phyloP scores from a whole-genome alignment of 2,888 invertebrate genomes.

The Pristionchus arcanus region DNA sequence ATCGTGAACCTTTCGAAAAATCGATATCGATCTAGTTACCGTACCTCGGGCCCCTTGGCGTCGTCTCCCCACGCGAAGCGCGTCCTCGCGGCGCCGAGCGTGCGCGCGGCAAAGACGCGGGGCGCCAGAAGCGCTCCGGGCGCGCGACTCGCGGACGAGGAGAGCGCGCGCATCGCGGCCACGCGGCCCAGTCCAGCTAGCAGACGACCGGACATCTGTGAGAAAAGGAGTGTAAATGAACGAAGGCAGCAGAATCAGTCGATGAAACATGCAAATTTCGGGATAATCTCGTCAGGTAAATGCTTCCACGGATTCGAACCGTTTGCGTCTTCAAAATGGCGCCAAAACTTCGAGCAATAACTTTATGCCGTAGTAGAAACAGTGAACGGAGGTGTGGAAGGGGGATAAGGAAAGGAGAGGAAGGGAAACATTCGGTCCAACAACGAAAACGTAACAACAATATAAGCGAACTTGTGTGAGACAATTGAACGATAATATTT shows the following conservation, averaged over 20 bases:
- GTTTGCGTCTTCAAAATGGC: background rate
- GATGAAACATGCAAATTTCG: background rate
- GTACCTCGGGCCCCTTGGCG: slow-evolving; percentile 65
- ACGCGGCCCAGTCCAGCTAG: slow-evolving; percentile 44
- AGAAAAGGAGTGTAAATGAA: background rate
- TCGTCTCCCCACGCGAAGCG: slow-evolving; percentile 72
- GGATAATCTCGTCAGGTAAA: background rate
- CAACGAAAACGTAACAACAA: slow-evolving; percentile 56
- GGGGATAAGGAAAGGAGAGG: background rate
- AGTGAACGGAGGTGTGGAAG: background rate
- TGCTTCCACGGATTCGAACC: background rate
- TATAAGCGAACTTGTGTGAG: background rate
- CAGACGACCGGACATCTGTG: slow-evolving; percentile 25
- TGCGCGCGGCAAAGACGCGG: slow-evolving; percentile 13
- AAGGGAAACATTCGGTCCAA: background rate
- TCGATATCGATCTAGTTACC: background rate
- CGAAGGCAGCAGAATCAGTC: background rate
- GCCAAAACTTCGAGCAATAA: background rate
- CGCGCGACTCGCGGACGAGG: slow-evolving; percentile 45
- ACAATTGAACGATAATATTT: background rate
- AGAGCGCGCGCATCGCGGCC: slow-evolving; percentile 26
- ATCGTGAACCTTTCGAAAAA: too few relatives aligned
- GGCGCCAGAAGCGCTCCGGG: slow-evolving; percentile 30
- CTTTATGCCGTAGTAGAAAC: background rate
- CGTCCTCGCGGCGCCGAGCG: slow-evolving; percentile 59